phyloP scores from a whole-genome alignment of 2,797 vertebrate genomes.

The Anomalospiza imberbis region DNA sequence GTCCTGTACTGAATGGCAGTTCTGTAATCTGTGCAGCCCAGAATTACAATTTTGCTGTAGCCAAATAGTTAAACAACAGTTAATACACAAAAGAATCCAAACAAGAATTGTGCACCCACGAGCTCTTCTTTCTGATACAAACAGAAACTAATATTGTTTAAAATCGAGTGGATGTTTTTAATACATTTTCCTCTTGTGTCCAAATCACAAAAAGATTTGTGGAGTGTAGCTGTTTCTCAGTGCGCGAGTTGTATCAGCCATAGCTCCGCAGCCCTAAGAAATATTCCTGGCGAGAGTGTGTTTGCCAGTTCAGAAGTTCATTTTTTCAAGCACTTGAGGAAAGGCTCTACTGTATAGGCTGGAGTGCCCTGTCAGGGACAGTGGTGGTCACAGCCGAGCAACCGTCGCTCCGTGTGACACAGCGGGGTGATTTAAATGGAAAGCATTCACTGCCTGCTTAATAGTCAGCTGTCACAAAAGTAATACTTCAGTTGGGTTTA shows the following conservation, averaged over 20 bases:
- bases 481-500: background rate
- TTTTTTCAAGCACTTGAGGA: background rate
- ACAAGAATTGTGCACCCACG: background rate
- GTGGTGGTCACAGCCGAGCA: background rate
- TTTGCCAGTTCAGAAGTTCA: background rate
- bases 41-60: background rate
- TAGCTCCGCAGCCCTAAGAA: background rate
- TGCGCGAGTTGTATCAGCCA: background rate
- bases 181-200: background rate
- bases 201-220: background rate
- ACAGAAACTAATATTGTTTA: conserved; percentile 18
- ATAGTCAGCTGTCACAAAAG: conserved; percentile 39
- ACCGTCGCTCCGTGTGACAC: background rate
- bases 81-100: conserved; percentile 8
- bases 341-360: background rate
- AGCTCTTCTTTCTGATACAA: background rate
- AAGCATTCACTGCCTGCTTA: background rate
- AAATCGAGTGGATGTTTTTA: background rate
- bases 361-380: background rate
- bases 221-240: background rate
- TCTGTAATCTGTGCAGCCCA: background rate
- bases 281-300: background rate
- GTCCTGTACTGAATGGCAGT: conserved; percentile 2
- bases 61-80: conserved; percentile 30
- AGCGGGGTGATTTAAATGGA: background rate